phyloP scores from a whole-genome alignment of 2,797 vertebrate genomes.

The Loriculus beryllinus region DNA sequence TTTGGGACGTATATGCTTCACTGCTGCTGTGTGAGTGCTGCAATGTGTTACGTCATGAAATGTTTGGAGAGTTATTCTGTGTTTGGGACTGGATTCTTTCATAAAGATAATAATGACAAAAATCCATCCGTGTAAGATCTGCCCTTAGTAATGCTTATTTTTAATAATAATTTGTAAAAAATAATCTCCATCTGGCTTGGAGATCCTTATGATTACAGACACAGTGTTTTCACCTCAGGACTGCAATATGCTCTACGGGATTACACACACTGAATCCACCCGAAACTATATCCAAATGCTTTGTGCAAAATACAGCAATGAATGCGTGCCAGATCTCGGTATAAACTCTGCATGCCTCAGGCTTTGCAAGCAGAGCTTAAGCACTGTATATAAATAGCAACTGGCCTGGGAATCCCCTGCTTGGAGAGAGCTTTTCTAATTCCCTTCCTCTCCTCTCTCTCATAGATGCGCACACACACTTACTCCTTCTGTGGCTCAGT shows the following conservation, averaged over 20 bases:
- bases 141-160: background rate
- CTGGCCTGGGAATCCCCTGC: background rate
- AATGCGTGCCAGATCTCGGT: background rate
- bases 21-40: background rate
- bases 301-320: background rate
- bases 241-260: background rate
- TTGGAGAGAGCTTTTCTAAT: background rate
- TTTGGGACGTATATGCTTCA: background rate
- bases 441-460: background rate
- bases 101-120: background rate
- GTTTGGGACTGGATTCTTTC: background rate
- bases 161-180: background rate
- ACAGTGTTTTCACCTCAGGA: background rate
- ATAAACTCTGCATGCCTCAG: background rate
- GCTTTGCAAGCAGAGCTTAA: background rate
- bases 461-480: accelerated
- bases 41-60: background rate
- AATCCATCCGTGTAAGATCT: background rate
- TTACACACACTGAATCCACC: background rate
- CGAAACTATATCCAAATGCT: background rate
- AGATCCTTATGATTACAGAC: background rate
- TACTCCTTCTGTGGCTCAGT: background rate
- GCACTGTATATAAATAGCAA: background rate
- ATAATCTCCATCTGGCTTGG: background rate
- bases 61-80: background rate